Percentiles rank a stretch among this genome's conserved stretches.
Evolutionary conservation across 2,113 vertebrate genomes (phyloP).

Genomic region (Gobius niger): DNA sequence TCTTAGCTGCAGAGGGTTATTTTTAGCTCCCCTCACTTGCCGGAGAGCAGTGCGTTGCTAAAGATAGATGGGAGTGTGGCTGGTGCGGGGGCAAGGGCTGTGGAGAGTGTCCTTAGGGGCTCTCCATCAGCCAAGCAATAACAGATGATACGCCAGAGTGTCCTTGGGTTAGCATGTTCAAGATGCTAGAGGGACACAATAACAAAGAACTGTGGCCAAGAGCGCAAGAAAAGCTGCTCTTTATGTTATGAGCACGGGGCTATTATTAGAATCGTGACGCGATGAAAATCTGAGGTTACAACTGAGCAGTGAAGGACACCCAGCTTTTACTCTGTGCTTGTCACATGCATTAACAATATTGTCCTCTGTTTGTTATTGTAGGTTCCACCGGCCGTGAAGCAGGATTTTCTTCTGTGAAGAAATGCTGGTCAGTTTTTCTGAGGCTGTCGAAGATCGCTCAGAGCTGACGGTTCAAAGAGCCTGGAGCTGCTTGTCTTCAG

Average conservation of each 20-base stretch:
- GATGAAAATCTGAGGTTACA: conserved; percentile 49
- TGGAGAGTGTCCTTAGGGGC: conserved; percentile 42
- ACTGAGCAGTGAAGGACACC: conserved; percentile 38
- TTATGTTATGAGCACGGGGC: conserved; percentile 1
- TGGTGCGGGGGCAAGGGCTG: conserved; percentile 6
- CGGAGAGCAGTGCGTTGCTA: conserved; percentile 34
- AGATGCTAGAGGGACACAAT: conserved; percentile 14
- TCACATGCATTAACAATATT: not conserved
- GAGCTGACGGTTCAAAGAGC: conserved; percentile 62
- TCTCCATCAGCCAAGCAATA: not conserved
- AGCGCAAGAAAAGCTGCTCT: conserved; percentile 13
- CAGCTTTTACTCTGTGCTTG: not conserved
- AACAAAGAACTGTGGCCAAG: conserved; percentile 50
- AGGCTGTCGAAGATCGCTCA: conserved; percentile 56
- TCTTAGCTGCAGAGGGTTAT: conserved; percentile 57
- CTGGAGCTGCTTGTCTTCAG: conserved; percentile 62
- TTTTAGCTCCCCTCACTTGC: conserved; percentile 59
- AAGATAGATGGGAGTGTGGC: conserved; percentile 62
- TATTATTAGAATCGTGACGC: conserved; percentile 55
- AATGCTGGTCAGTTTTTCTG: conserved; percentile 68
- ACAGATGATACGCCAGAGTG: conserved; percentile 30
- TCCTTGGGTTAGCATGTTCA: conserved; percentile 51
- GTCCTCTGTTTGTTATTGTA: conserved; percentile 53
- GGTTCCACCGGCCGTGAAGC: conserved; percentile 97
- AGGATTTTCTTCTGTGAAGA: conserved; percentile 97